Evolutionary conservation across 2,888 invertebrate genomes (phyloP).

Genomic region (Nephrotoma flavescens): DNA sequence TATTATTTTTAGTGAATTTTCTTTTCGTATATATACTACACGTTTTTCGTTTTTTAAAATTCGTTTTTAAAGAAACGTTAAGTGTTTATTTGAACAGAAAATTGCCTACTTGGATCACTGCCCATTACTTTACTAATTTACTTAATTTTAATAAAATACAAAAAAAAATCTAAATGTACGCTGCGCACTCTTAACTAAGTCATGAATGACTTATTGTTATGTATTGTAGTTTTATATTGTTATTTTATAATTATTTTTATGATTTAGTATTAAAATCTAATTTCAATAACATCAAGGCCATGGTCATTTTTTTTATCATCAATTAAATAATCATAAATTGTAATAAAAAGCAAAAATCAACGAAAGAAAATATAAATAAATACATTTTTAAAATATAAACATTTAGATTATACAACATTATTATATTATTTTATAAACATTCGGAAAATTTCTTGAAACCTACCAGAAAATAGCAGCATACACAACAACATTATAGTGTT

Average conservation of each 20-base stretch:
- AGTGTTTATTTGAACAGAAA: neutral
- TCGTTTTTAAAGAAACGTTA: neutral
- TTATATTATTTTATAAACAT: neutral
- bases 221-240: neutral
- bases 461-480: neutral
- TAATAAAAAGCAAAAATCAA: neutral
- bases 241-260: neutral
- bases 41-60: neutral
- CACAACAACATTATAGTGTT: neutral
- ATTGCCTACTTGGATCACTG: constrained; percentile 3
- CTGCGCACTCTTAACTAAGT: neutral
- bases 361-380: neutral
- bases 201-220: neutral
- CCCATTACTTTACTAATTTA: neutral
- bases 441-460: neutral
- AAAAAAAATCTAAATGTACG: neutral
- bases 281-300: neutral
- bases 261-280: neutral
- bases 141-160: neutral
- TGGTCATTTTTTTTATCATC: neutral
- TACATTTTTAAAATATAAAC: neutral
- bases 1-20: neutral
- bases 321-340: neutral
- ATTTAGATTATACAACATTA: neutral
- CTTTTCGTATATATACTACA: neutral